Evolutionary conservation across 2,797 vertebrate species (phyloP).

Genomic region (Pipistrellus pygmaeus): DNA sequence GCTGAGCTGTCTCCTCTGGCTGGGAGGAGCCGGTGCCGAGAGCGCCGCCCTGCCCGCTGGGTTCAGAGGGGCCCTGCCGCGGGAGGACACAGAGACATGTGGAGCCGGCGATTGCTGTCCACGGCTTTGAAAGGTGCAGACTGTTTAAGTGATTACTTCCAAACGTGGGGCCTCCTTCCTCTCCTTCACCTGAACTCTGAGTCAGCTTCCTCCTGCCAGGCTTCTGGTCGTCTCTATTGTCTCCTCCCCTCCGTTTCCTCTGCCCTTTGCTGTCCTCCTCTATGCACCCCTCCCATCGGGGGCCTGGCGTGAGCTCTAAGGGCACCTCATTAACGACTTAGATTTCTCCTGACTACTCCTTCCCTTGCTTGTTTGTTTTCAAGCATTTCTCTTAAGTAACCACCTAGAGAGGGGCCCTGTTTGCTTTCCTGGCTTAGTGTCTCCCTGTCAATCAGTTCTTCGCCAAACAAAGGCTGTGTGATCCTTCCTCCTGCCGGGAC

Average conservation of each 20-base stretch:
- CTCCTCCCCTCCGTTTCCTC: background rate
- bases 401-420: background rate
- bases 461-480: background rate
- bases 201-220: background rate
- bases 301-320: slow-evolving; percentile 9
- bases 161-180: background rate
- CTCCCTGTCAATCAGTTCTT: slow-evolving; percentile 32
- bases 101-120: background rate
- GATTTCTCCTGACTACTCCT: background rate
- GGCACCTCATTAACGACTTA: background rate
- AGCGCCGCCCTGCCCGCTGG: background rate
- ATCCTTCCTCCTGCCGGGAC: background rate
- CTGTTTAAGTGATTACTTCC: slow-evolving; percentile 38
- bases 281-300: background rate
- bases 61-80: background rate
- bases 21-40: background rate
- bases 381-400: background rate
- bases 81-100: background rate
- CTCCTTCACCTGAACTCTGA: background rate
- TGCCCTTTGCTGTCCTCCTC: too few relatives aligned
- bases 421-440: slow-evolving; percentile 43
- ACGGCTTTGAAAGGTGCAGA: slow-evolving; percentile 27
- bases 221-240: too few relatives aligned
- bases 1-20: background rate
- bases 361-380: slow-evolving; percentile 46